phyloP scores from a whole-genome alignment of 2,888 invertebrate genomes.

The Drosophila subquinaria region DNA sequence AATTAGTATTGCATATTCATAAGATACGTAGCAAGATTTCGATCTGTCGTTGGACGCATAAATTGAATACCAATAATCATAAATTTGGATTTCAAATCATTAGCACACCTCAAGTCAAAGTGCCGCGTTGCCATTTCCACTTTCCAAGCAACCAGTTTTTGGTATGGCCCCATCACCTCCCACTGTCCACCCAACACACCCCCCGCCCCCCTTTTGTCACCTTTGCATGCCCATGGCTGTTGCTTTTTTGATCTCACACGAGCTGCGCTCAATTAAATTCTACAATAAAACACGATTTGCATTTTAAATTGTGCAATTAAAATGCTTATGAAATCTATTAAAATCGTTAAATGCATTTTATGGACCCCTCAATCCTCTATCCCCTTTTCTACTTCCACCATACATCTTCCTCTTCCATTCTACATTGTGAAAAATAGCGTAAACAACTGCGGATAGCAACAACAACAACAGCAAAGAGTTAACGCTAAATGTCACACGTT shows the following conservation, averaged over 20 bases:
- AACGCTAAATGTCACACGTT: conserved; percentile 69
- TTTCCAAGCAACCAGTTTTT: conserved; percentile 47
- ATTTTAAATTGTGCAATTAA: conserved; percentile 81
- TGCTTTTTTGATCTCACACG: conserved; percentile 59
- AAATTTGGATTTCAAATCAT: conserved; percentile 73
- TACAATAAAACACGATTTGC: conserved; percentile 78
- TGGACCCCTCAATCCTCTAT: conserved; percentile 31
- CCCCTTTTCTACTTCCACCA: background rate
- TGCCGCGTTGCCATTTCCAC: conserved; percentile 50
- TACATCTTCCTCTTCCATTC: conserved; percentile 25
- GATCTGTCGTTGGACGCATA: conserved; percentile 46
- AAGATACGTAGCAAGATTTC: conserved; percentile 10
- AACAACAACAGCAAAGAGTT: conserved; percentile 37
- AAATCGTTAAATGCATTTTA: conserved; percentile 78
- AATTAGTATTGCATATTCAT: conserved; percentile 69
- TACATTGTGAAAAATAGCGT: conserved; percentile 25
- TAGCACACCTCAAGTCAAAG: conserved; percentile 71
- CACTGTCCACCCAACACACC: conserved; percentile 1
- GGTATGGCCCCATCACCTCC: conserved; percentile 21
- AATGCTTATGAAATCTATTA: conserved; percentile 81
- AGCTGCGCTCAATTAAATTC: conserved; percentile 76
- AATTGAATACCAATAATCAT: conserved; percentile 64
- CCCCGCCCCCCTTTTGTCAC: background rate
- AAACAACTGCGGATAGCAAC: conserved; percentile 3
- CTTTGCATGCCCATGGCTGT: conserved; percentile 8